These are phyloP conservation scores for Sminthurinus aureus DNA, from an alignment of 2,888 invertebrate genomes.

Conservation along the genomic window DNA sequence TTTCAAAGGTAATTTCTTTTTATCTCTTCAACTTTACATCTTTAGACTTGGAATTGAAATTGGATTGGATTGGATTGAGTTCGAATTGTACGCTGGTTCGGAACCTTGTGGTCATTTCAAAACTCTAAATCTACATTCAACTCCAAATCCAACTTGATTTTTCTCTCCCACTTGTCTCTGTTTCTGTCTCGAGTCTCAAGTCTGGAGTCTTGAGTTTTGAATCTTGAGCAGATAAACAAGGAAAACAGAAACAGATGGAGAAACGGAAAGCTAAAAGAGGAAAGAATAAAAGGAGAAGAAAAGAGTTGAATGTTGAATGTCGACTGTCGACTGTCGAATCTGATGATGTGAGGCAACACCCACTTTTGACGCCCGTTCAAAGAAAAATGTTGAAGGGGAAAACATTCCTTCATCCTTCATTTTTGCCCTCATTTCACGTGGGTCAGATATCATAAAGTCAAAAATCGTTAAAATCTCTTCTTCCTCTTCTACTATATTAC, in stretches of 20 bases:
- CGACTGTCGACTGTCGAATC: conserved; percentile 29
- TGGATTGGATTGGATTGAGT: not conserved
- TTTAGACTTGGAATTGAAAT: not conserved
- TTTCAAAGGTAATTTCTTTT: conserved; percentile 8
- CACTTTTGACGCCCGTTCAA: conserved; percentile 56
- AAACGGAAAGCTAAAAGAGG: not conserved
- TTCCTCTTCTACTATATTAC: too few species aligned
- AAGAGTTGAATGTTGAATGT: not conserved
- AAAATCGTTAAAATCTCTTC: conserved; percentile 26
- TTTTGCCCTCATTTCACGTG: conserved; percentile 24
- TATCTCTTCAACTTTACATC: too few species aligned
- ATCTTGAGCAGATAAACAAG: too few species aligned
- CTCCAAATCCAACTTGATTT: not conserved
- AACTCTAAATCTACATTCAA: too few species aligned
- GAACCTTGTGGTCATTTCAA: too few species aligned
- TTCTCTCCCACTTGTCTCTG: conserved; percentile 1
- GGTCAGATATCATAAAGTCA: conserved; percentile 11
- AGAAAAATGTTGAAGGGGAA: not conserved
- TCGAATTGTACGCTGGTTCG: too few species aligned
- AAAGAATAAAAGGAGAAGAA: not conserved
- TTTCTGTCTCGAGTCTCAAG: not conserved
- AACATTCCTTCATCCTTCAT: conserved; percentile 16
- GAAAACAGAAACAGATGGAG: too few species aligned
- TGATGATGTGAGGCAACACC: conserved; percentile 45
- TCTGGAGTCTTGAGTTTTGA: too few species aligned